Base-by-base conservation (phyloP, 2,888 invertebrate genomes). In the Ormyrus labotus region DNA sequence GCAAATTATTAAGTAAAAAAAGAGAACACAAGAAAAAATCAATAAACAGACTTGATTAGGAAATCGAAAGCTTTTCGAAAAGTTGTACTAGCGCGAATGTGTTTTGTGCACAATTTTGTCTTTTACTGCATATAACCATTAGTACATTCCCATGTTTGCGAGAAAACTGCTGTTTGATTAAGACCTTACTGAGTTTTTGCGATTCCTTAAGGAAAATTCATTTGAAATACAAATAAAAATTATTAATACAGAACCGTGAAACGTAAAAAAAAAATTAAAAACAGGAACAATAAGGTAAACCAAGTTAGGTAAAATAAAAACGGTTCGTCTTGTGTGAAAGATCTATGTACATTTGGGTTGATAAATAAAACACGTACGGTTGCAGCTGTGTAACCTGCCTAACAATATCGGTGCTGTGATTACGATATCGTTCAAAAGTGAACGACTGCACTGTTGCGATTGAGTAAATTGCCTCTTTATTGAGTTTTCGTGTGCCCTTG, bases 351-450 rank as follows among this genome's bases (percentile, higher is more conserved):
- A 48, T 19, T 68, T 34, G 19, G 63, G 57, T 7, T 9, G 53
- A n/a, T 13, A 19, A 63, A 58, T 10, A 63, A 45, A 61, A 19
- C 8, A 67, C 51, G 60, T 67, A 13, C 53, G 50, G 53, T 51
- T 71, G 57, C 65, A 58, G 34, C 60, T n/a, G 47, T 53, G 68
- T 55, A 63, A 45, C 11, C 60, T 45, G 34, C 58, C 48, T 60
- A 63, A 58, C 61, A 74, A 60, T 80, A 74, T 77, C 69, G 80
- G 80, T 82, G 80, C 82, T 82, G 80, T 82, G 80, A 82, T 82
- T 82, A 77, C 70, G 76, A 78, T 76, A 68, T 64, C 68, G 70
- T 64, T 64, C 78, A 67, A 64, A 45, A 57, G 34, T n/a, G 57
- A 69, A 48, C 60, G 74, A 74, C 61, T 50, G 58, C 71, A 63